A percentile compares a stretch with the other conserved stretches of the same genome.
Conservation (phyloP, 2,113 vertebrate genomes). For the Rhynchomys soricoides region DNA sequence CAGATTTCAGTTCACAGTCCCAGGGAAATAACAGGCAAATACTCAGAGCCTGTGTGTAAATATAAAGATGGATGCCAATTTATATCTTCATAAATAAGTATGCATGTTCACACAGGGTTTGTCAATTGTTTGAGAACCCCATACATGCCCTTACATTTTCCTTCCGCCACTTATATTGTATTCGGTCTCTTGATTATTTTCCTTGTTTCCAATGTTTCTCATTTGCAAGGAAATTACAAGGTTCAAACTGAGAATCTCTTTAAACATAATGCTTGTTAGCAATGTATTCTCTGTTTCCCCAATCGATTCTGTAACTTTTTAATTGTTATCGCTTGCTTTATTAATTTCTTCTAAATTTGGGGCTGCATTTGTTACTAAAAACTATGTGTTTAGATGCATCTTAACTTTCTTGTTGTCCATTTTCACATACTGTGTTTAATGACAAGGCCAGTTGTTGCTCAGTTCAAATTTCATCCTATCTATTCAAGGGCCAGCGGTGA, state of each 20-base stretch:
- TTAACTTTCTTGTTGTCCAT: background rate
- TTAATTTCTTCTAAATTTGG: background rate
- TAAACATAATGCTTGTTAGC: background rate
- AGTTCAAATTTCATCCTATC: background rate
- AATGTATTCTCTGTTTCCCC: background rate
- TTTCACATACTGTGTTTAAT: background rate
- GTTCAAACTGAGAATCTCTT: background rate
- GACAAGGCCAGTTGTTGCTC: background rate
- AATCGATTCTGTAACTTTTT: background rate
- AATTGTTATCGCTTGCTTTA: background rate
- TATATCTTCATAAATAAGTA: background rate
- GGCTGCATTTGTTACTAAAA: background rate
- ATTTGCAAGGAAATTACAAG: background rate
- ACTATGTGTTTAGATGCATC: background rate
- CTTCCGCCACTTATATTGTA: background rate
- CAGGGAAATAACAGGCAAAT: background rate
- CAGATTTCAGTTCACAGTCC: background rate
- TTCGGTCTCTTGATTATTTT: background rate
- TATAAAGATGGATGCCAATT: no score
- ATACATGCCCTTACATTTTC: background rate
- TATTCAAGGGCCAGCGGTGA: background rate
- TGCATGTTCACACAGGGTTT: fast-evolving
- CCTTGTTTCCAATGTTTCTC: background rate
- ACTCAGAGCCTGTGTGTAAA: background rate
- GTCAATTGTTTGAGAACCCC: background rate